Base-by-base conservation (phyloP, 1,140 invertebrate genomes). In the Hyposmocoma kahamanoa region DNA sequence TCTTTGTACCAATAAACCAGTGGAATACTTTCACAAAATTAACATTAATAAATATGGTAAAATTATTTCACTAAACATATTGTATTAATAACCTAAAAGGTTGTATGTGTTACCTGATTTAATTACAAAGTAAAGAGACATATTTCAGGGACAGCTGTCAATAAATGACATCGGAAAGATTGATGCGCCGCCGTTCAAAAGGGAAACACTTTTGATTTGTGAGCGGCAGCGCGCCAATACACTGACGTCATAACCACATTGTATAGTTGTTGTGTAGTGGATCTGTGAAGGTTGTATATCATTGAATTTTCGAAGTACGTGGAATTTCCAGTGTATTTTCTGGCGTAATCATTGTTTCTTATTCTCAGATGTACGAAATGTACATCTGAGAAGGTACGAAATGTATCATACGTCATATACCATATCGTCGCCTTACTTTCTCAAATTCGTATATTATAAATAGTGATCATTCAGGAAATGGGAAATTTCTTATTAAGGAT, bases 91-190 rank as follows among this genome's bases (percentile, higher is more conserved):
- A 26, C 5, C 24, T 26, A 5, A 26, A 26, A 6, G 15, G 15
- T 36, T 36, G 10, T 36, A 55, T 50, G 46, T 50, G 53, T 52
- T 43, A 46, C 52, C 30, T 15, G 1, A 36, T 8, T 36, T 54
- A 56, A 58, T 58, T 50, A 58, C 47, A 18, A 32, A 11, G 13
- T 22, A 36, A 17, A 26, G 5, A 22, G 39, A 43, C 45, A 45
- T 57, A 52, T 53, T 58, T 47, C 34, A 47, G 15, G 11, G 18
- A 36, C 42, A 50, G 36, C 22, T 36, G 18, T 54, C 49, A 51
- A 75, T 78, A 75, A 70, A 78, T 78, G 69, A 74, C 69, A 69
- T 59, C 58, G 62, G 53, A 59, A 74, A 78, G 72, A 78, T 78
- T 78, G 74, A 78, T 78, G 70, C 65, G 60, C 43, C 55, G 62